These are phyloP conservation scores for Capricornis sumatraensis DNA, from an alignment of 2,113 vertebrate genomes.

Conservation along the genomic window DNA sequence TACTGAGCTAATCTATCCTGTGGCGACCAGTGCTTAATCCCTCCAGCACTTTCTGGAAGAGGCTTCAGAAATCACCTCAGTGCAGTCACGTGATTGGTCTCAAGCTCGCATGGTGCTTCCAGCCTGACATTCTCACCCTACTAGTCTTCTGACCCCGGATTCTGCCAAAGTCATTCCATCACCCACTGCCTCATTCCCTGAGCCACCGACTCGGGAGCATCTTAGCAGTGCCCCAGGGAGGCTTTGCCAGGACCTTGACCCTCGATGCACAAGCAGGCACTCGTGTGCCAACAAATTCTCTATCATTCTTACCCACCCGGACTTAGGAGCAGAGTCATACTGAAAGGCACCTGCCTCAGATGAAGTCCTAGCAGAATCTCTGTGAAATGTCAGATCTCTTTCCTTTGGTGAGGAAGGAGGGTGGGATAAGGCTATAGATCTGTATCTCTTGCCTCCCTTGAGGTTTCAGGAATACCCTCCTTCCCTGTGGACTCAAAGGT, in stretches of 20 bases:
- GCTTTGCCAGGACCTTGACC: background rate
- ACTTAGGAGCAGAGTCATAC: background rate
- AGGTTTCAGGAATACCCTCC: background rate
- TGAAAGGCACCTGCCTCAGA: background rate
- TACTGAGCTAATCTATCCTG: background rate
- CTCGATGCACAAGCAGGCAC: background rate
- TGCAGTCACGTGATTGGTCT: background rate
- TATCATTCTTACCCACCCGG: rapidly evolving
- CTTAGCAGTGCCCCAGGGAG: background rate
- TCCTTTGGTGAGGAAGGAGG: background rate
- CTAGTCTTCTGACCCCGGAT: background rate
- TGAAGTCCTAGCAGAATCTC: background rate
- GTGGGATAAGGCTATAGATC: background rate
- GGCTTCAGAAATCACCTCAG: background rate
- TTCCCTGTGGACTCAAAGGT: background rate
- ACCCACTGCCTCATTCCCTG: background rate
- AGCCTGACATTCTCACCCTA: background rate
- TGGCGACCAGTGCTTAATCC: background rate
- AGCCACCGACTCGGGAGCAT: background rate
- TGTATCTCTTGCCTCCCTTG: background rate
- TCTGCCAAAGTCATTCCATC: background rate
- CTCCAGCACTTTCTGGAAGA: background rate
- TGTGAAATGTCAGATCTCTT: background rate
- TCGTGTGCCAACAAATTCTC: background rate
- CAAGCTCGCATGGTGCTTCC: background rate